Evolutionary conservation across 2,888 invertebrate genomes (phyloP).

Genomic region (Minunthozetes semirufus): DNA sequence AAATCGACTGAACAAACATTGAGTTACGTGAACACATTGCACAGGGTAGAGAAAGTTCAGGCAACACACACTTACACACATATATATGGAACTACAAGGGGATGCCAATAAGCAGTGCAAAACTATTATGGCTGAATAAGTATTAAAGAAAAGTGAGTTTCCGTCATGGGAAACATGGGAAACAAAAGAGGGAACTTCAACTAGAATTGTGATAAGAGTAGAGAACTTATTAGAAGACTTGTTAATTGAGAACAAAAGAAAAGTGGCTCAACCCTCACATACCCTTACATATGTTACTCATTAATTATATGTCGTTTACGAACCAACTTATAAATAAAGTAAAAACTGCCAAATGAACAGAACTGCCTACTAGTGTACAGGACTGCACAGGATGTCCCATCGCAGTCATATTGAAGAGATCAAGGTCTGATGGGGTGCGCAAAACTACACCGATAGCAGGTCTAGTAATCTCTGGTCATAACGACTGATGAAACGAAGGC

Average conservation of each 20-base stretch:
- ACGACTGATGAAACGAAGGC: background rate
- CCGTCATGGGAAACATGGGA: background rate
- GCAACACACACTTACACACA: too few species aligned
- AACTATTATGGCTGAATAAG: background rate
- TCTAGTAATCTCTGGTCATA: background rate
- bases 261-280: background rate
- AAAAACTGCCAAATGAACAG: too few species aligned
- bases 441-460: background rate
- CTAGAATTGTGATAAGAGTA: background rate
- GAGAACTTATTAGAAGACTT: too few species aligned
- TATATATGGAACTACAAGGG: background rate
- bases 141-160: background rate
- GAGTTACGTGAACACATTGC: background rate
- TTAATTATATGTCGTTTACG: constrained; percentile 37
- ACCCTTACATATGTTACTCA: constrained; percentile 35
- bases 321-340: too few species aligned
- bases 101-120: background rate
- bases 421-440: background rate
- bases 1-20: constrained; percentile 16
- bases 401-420: constrained; percentile 14
- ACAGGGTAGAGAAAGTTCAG: background rate
- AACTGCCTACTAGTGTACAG: background rate
- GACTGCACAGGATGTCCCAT: constrained; percentile 38
- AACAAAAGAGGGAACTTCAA: background rate
- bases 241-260: too few species aligned